Percentiles rank a stretch among this genome's conserved stretches.
These are phyloP conservation scores for Okapia johnstoni DNA, from an alignment of 2,113 vertebrate species.

Conservation along the genomic window DNA sequence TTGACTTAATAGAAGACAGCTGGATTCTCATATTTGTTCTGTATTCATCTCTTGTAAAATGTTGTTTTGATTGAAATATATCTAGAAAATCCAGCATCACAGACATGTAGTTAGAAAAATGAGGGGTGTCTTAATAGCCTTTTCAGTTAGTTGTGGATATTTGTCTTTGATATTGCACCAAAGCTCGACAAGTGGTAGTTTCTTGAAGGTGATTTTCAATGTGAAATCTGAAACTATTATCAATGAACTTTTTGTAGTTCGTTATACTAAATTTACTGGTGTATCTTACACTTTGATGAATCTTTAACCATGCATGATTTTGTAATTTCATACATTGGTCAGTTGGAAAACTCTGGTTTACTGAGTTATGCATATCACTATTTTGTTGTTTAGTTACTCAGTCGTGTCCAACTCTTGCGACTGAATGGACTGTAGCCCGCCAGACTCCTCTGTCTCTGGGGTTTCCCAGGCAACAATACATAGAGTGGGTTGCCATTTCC, in stretches of 20 bases:
- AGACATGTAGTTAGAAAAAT: constrained; percentile 4
- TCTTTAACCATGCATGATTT: background rate
- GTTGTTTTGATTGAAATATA: constrained; percentile 37
- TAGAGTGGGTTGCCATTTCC: background rate
- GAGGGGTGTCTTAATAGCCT: constrained; percentile 24
- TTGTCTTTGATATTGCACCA: constrained; percentile 52
- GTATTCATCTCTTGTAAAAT: constrained; percentile 13
- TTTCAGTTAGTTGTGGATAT: constrained; percentile 14
- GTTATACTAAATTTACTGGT: background rate
- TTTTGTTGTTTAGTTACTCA: background rate
- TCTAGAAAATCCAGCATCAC: constrained; percentile 34
- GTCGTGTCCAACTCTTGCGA: background rate
- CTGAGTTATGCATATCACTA: background rate
- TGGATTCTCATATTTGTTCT: background rate
- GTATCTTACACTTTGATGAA: background rate
- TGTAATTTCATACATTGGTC: background rate
- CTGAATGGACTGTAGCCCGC: background rate
- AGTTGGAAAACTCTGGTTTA: background rate
- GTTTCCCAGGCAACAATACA: background rate
- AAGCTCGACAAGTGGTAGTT: background rate
- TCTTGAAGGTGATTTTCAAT: constrained; percentile 19
- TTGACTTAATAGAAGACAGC: constrained; percentile 15
- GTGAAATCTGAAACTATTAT: background rate
- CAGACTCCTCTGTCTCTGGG: background rate
- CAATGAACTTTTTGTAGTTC: background rate